Conservation (phyloP, 2,113 vertebrate species). For the Etheostoma spectabile region DNA sequence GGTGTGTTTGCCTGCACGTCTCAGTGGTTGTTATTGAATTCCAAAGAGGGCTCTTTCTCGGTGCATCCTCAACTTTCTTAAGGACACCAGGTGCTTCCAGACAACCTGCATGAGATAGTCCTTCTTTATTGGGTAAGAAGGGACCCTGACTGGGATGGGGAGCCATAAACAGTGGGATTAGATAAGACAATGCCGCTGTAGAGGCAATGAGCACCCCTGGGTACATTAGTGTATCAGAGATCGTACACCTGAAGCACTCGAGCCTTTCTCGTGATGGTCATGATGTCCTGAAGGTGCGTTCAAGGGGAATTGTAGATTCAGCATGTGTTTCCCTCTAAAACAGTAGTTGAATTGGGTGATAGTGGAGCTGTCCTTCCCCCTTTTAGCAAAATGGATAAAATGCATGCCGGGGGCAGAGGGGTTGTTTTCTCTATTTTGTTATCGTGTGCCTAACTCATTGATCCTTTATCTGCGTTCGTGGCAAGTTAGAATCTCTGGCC, state of each 20-base stretch:
- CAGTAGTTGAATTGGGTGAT: too few species aligned
- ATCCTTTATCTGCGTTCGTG: too few species aligned
- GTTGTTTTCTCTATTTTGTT: too few species aligned
- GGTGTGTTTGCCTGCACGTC: slow-evolving; percentile 51
- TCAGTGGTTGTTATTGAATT: slow-evolving; percentile 66
- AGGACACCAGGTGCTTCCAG: slow-evolving; percentile 59
- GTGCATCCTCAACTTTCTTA: slow-evolving; percentile 56
- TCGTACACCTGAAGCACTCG: neutral
- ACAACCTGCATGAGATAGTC: slow-evolving; percentile 6
- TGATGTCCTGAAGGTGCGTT: neutral
- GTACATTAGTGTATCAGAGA: neutral
- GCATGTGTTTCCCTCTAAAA: too few species aligned
- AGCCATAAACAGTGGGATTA: neutral
- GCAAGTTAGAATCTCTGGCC: too few species aligned
- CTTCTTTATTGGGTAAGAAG: neutral
- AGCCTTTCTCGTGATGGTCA: neutral
- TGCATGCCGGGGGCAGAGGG: too few species aligned
- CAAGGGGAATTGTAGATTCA: neutral
- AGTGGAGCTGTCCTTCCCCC: too few species aligned
- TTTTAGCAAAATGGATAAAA: too few species aligned
- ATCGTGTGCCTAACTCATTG: too few species aligned
- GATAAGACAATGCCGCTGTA: slow-evolving; percentile 2
- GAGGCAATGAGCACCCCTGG: neutral
- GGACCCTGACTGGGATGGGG: neutral
- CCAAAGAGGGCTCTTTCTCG: slow-evolving; percentile 52